Conservation (phyloP, 2,888 invertebrate genomes). For the Auanema freiburgensis region DNA sequence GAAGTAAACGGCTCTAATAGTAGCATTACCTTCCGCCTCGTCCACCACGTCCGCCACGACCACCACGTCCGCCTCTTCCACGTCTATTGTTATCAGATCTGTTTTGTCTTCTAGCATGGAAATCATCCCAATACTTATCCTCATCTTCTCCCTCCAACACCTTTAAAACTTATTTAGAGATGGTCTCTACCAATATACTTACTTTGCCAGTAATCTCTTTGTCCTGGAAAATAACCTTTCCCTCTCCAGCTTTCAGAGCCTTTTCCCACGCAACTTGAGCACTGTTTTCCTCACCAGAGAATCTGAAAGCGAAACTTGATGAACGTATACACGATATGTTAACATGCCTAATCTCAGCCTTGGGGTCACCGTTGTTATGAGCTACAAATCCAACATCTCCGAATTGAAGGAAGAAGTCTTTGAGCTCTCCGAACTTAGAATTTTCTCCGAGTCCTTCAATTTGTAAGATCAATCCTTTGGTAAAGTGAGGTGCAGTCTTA, state of each 20-base stretch:
- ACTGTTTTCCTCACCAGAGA: constrained; percentile 34
- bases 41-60: constrained; percentile 24
- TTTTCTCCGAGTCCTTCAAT: constrained; percentile 43
- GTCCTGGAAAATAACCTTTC: constrained; percentile 49
- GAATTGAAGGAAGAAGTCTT: constrained; percentile 76
- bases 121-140: constrained; percentile 59
- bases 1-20: too few relatives aligned
- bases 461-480: constrained; percentile 56
- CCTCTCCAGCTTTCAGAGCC: constrained; percentile 49
- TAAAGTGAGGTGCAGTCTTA: constrained; percentile 27
- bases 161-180: not conserved
- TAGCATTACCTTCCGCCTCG: constrained; percentile 10
- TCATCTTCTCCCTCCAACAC: constrained; percentile 62
- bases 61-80: constrained; percentile 37
- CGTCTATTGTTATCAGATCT: constrained; percentile 26
- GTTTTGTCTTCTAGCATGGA: constrained; percentile 45
- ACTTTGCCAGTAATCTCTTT: constrained; percentile 36
- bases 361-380: constrained; percentile 32
- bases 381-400: constrained; percentile 67
- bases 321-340: not conserved
- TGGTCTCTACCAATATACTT: not conserved
- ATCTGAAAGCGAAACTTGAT: constrained; percentile 11
- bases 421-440: constrained; percentile 69
- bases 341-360: constrained; percentile 36
- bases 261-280: constrained; percentile 56